Conservation (phyloP, 2,113 vertebrate species). For the Phycodurus eques region DNA sequence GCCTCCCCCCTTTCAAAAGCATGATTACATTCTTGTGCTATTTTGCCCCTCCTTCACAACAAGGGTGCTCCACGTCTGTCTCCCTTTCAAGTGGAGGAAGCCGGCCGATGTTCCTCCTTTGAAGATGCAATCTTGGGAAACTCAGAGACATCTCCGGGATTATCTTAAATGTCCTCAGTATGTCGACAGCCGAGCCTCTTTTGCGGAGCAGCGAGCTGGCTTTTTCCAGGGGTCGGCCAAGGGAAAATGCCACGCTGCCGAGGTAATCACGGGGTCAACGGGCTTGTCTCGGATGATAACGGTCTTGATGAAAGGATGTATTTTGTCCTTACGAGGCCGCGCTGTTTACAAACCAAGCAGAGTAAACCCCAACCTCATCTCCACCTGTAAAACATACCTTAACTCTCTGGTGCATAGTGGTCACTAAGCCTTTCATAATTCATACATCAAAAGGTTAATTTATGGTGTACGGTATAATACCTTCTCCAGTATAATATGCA, state of each 20-base stretch:
- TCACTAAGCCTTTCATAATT: too few relatives aligned
- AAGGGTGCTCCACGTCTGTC: constrained; percentile 54
- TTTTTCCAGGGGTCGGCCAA: constrained; percentile 50
- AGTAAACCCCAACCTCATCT: not conserved
- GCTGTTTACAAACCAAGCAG: constrained; percentile 42
- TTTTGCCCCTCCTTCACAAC: constrained; percentile 61
- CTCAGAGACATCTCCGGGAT: constrained; percentile 70
- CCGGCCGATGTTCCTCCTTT: constrained; percentile 60
- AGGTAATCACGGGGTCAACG: constrained; percentile 63
- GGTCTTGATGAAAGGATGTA: constrained; percentile 50
- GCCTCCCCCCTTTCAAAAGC: constrained; percentile 58
- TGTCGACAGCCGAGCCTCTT: constrained; percentile 64
- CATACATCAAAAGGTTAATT: too few relatives aligned
- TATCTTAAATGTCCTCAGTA: constrained; percentile 73
- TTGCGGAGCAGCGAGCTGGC: constrained; percentile 37
- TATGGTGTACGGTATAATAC: too few relatives aligned
- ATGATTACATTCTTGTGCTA: constrained; percentile 70
- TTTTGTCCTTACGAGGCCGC: constrained; percentile 37
- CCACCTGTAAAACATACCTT: not conserved
- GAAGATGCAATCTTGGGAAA: constrained; percentile 73
- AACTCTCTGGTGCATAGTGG: too few relatives aligned
- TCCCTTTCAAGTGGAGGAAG: constrained; percentile 66
- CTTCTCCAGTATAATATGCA: too few relatives aligned
- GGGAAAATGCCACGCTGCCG: constrained; percentile 50
- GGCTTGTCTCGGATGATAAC: constrained; percentile 46